Evolutionary conservation across 2,888 invertebrate genomes (phyloP).

Genomic region (Tipula unca): DNA sequence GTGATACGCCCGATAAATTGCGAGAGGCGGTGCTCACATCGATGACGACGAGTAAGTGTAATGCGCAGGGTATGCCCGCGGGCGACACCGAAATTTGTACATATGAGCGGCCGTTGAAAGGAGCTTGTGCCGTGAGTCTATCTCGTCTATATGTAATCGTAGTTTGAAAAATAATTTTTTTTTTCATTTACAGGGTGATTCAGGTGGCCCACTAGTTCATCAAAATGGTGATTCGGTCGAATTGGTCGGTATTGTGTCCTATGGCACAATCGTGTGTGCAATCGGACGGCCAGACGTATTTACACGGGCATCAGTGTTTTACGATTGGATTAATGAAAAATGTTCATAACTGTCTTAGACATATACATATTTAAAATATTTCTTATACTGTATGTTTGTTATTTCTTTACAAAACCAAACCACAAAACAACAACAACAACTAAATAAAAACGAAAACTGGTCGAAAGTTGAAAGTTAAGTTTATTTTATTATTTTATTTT

Average conservation of each 20-base stretch:
- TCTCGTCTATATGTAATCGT: too few relatives aligned
- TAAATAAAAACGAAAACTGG: constrained; percentile 14
- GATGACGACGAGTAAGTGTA: not conserved
- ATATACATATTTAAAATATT: not conserved
- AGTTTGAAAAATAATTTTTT: not conserved
- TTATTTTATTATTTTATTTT: constrained; percentile 1
- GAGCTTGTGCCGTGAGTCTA: constrained; percentile 21
- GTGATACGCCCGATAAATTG: not conserved
- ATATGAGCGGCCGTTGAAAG: constrained; percentile 15
- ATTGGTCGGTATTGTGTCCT: constrained; percentile 21
- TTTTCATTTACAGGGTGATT: constrained; percentile 21
- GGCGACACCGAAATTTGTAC: constrained; percentile 20
- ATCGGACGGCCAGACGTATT: constrained; percentile 22
- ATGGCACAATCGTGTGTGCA: constrained; percentile 21
- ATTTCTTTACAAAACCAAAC: not conserved
- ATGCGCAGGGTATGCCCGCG: not conserved
- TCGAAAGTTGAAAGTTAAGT: constrained; percentile 18
- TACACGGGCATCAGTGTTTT: constrained; percentile 21
- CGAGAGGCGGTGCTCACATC: not conserved
- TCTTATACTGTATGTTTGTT: not conserved
- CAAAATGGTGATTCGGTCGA: not conserved
- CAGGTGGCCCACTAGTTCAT: constrained; percentile 22
- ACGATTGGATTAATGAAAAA: constrained; percentile 20
- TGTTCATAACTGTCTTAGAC: not conserved
- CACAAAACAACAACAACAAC: not conserved